A percentile compares a stretch with the other conserved stretches of the same genome.
Evolutionary conservation across 2,888 invertebrate genomes (phyloP).

Genomic region (Tetropium fuscum): DNA sequence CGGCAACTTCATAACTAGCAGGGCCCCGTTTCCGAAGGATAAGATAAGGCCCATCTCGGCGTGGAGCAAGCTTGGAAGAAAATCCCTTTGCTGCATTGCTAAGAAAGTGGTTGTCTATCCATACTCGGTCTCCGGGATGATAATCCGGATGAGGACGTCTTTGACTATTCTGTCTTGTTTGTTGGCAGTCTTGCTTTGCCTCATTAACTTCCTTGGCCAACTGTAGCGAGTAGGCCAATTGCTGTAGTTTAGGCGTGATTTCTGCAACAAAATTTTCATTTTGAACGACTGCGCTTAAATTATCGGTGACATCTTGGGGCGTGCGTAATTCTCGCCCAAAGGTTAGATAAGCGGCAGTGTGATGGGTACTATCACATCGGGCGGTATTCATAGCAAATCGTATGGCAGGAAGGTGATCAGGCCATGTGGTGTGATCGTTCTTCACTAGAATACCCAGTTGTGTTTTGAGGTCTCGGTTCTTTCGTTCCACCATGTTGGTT

Average conservation of each 20-base stretch:
- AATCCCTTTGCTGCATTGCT: constrained; percentile 41
- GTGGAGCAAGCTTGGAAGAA: constrained; percentile 52
- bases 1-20: constrained; percentile 30
- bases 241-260: constrained; percentile 29
- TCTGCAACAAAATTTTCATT: constrained; percentile 33
- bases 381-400: constrained; percentile 61
- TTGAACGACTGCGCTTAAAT: constrained; percentile 21
- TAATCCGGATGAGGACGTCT: constrained; percentile 39
- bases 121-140: constrained; percentile 45
- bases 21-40: constrained; percentile 33
- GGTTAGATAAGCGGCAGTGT: constrained; percentile 53
- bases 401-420: constrained; percentile 29
- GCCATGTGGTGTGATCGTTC: constrained; percentile 52
- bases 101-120: constrained; percentile 43
- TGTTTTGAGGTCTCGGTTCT: constrained; percentile 55
- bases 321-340: constrained; percentile 29
- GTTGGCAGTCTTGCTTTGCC: constrained; percentile 39
- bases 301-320: constrained; percentile 43
- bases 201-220: constrained; percentile 38
- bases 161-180: constrained; percentile 36
- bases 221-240: constrained; percentile 26
- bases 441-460: too few relatives aligned
- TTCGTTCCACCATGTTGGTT: constrained; percentile 39
- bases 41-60: constrained; percentile 54
- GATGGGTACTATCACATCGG: constrained; percentile 37